Percentiles rank a stretch among this genome's conserved stretches.
These are phyloP conservation scores for Girardinus metallicus DNA, from an alignment of 2,797 vertebrate genomes.

Conservation along the genomic window DNA sequence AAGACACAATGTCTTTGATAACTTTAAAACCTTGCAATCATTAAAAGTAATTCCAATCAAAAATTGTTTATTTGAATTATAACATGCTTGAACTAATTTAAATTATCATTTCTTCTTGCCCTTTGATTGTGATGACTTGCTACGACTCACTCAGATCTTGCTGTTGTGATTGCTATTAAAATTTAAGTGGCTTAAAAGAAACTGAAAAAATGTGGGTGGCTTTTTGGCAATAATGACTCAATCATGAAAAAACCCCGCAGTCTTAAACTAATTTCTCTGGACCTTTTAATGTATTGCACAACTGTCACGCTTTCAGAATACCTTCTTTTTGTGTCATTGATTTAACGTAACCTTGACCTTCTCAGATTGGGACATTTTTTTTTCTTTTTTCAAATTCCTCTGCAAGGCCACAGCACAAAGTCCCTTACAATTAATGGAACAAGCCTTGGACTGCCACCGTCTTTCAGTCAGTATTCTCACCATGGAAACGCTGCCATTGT, in stretches of 20 bases:
- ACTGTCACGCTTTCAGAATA: background rate
- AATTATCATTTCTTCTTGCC: background rate
- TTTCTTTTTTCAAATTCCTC: slow-evolving; percentile 16
- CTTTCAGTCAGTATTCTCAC: slow-evolving; percentile 49
- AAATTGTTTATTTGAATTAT: background rate
- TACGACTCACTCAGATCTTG: background rate
- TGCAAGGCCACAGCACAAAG: slow-evolving; percentile 41
- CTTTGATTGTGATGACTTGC: background rate
- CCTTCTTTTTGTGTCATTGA: background rate
- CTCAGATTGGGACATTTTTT: background rate
- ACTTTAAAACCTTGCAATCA: background rate
- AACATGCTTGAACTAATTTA: background rate
- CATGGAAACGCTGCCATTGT: slow-evolving; percentile 67
- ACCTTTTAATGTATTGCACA: background rate
- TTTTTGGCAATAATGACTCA: background rate
- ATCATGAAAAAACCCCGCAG: background rate
- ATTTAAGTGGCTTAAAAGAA: background rate
- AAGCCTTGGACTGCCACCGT: slow-evolving; percentile 29
- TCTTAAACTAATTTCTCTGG: background rate
- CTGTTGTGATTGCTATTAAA: background rate
- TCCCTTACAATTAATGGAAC: slow-evolving; percentile 18
- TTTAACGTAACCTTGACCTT: slow-evolving; percentile 2
- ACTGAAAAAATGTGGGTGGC: background rate
- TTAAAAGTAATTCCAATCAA: background rate
- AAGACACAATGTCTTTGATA: background rate